phyloP scores from a whole-genome alignment of 2,888 invertebrate species.

The Caenorhabditis sp. region DNA sequence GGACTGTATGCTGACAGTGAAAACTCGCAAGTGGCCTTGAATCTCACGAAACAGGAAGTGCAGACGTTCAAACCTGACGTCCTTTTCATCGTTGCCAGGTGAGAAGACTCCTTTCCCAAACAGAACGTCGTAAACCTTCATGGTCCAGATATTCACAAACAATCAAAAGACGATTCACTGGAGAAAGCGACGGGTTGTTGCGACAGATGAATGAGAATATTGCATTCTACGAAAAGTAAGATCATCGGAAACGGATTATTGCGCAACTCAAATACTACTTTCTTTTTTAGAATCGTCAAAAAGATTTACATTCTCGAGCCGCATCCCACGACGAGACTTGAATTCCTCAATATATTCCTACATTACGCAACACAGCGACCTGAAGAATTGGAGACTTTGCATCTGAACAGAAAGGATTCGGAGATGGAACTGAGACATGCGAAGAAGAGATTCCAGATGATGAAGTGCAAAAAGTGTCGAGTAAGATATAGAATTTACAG shows the following conservation, averaged over 20 bases:
- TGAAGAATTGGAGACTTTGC: slow-evolving; percentile 28
- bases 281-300: slow-evolving; percentile 8
- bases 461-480: slow-evolving; percentile 35
- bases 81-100: slow-evolving; percentile 37
- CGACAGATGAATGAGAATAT: slow-evolving; percentile 42
- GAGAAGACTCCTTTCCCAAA: not conserved
- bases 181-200: slow-evolving; percentile 14
- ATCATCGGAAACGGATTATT: not conserved
- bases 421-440: slow-evolving; percentile 18
- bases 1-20: slow-evolving; percentile 13
- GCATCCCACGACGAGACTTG: not conserved
- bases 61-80: slow-evolving; percentile 33
- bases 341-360: slow-evolving; percentile 15
- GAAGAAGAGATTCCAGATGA: slow-evolving; percentile 20
- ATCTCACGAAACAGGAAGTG: slow-evolving; percentile 11
- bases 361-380: slow-evolving; percentile 7
- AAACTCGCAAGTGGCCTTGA: slow-evolving; percentile 6
- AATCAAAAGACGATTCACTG: not conserved
- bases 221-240: slow-evolving; percentile 22
- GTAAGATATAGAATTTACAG: slow-evolving; percentile 14
- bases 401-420: slow-evolving; percentile 7
- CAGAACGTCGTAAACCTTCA: slow-evolving; percentile 1
- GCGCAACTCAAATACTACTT: too few species aligned
- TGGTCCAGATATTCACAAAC: slow-evolving; percentile 19
- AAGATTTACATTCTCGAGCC: slow-evolving; percentile 38